These are phyloP conservation scores for Catharus minimus DNA, from an alignment of 2,113 vertebrate genomes.

Conservation along the genomic window DNA sequence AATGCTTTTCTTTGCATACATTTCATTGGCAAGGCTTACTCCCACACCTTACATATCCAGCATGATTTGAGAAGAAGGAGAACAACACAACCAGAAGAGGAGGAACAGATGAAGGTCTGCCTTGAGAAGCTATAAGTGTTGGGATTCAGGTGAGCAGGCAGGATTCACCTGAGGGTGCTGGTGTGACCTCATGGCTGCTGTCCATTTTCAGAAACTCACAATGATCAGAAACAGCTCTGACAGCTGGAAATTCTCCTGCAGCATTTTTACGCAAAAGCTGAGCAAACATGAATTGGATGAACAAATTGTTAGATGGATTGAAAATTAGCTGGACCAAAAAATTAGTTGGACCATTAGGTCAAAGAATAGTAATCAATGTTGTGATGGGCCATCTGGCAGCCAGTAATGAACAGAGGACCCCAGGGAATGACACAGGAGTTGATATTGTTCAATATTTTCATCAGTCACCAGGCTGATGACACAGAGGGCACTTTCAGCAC, in stretches of 20 bases:
- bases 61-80: background rate
- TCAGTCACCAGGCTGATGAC: background rate
- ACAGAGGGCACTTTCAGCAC: conserved; percentile 8
- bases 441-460: conserved; percentile 24
- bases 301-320: background rate
- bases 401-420: background rate
- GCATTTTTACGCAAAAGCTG: background rate
- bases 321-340: background rate
- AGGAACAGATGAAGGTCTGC: background rate
- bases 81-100: background rate
- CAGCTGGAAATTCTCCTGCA: background rate
- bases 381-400: conserved; percentile 36
- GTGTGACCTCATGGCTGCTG: background rate
- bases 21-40: background rate
- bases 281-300: background rate
- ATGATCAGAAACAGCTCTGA: background rate
- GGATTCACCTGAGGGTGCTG: background rate
- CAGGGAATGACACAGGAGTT: background rate
- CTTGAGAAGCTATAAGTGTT: background rate
- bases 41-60: background rate
- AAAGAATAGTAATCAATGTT: conserved; percentile 12
- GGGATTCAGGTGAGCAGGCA: background rate
- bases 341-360: conserved; percentile 11
- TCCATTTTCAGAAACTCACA: background rate
- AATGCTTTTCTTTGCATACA: background rate